Evolutionary conservation across 2,113 vertebrate genomes (phyloP).

Genomic region (Genyomyrus donnyi): DNA sequence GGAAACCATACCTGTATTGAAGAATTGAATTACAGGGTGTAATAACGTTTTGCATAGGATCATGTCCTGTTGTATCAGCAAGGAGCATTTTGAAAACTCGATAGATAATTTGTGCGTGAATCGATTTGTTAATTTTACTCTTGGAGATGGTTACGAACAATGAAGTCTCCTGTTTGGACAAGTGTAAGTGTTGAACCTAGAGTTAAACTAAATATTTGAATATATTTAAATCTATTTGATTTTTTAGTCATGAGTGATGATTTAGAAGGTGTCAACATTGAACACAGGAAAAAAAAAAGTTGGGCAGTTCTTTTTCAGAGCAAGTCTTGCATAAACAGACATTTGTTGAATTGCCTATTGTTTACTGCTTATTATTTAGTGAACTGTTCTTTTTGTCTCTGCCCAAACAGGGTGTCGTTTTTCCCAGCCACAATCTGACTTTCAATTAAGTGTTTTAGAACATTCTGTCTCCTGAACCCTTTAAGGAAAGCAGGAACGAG

Average conservation of each 20-base stretch:
- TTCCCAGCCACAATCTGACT: background rate
- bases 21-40: background rate
- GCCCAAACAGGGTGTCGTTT: background rate
- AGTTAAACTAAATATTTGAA: background rate
- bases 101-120: background rate
- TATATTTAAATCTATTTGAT: background rate
- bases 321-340: background rate
- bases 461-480: conserved; percentile 2
- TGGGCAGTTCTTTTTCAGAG: background rate
- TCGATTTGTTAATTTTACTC: background rate
- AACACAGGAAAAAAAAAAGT: background rate
- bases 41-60: background rate
- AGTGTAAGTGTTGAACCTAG: background rate
- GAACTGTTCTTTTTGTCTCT: background rate
- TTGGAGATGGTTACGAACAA: background rate
- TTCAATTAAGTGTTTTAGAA: conserved; percentile 1
- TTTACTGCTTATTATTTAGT: background rate
- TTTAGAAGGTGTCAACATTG: background rate
- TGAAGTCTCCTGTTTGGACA: background rate
- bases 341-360: background rate
- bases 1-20: background rate
- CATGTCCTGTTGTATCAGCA: background rate
- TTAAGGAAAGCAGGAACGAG: background rate
- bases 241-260: background rate
- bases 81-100: background rate